Percentiles rank a stretch among this genome's conserved stretches.
Evolutionary conservation across 2,888 invertebrate species (phyloP).

Genomic region (Thymelicus lineola): DNA sequence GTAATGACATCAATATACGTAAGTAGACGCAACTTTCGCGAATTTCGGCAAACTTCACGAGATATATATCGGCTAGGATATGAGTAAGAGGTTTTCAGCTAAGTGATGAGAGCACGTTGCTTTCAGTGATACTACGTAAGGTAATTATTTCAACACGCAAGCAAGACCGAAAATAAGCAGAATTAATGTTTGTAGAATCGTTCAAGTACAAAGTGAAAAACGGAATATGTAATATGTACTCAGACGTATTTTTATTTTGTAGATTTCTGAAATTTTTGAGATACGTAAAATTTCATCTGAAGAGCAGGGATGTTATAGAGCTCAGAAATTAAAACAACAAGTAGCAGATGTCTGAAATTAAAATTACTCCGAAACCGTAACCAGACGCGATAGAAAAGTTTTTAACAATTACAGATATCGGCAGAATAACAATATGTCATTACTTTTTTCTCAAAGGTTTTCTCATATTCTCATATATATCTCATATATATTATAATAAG

Average conservation of each 20-base stretch:
- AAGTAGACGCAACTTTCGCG: constrained; percentile 35
- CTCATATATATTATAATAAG: too few species aligned
- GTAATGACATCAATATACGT: constrained; percentile 38
- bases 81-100: constrained; percentile 35
- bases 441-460: too few species aligned
- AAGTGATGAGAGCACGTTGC: constrained; percentile 31
- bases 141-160: constrained; percentile 8
- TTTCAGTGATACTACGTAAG: constrained; percentile 1
- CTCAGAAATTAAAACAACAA: too few species aligned
- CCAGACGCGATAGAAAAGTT: too few species aligned
- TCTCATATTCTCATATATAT: too few species aligned
- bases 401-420: too few species aligned
- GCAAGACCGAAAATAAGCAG: not conserved
- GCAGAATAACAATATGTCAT: too few species aligned
- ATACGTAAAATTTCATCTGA: too few species aligned
- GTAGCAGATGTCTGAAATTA: too few species aligned
- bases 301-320: too few species aligned
- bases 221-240: not conserved
- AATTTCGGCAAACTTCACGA: constrained; percentile 30
- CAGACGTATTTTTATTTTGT: not conserved
- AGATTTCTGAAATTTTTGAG: too few species aligned
- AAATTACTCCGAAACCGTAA: too few species aligned
- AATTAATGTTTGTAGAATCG: not conserved
- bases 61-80: constrained; percentile 28
- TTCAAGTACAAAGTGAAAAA: constrained; percentile 2